Percentiles rank a stretch among this genome's conserved stretches.
Evolutionary conservation across 23 tunicate species (phyloP).

Genomic region (Botrylloides violaceus): DNA sequence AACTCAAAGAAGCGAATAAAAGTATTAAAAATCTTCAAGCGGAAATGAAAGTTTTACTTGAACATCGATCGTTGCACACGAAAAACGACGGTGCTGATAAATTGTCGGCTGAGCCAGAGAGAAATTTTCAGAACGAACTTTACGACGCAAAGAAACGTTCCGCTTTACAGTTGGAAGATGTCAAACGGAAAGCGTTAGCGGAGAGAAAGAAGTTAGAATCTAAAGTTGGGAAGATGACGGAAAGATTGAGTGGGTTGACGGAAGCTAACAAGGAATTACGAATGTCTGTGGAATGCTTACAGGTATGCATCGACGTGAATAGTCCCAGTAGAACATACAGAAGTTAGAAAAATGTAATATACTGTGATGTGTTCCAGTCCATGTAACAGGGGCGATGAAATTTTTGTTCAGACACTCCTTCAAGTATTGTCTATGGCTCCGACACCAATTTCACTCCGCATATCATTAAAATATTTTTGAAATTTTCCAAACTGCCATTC

Average conservation of each 20-base stretch:
- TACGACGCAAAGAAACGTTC: slow-evolving; percentile 24
- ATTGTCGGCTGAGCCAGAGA: neutral
- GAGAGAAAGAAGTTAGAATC: slow-evolving; percentile 25
- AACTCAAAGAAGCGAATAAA: slow-evolving; percentile 43
- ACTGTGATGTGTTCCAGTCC: too few relatives aligned
- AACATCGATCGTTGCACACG: neutral
- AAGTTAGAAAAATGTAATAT: neutral
- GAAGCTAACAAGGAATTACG: slow-evolving; percentile 51
- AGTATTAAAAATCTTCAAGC: slow-evolving; percentile 4
- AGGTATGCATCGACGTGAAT: slow-evolving; percentile 15
- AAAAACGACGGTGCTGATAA: too few relatives aligned
- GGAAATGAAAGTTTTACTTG: neutral
- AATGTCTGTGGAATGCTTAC: slow-evolving; percentile 37
- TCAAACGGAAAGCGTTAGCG: slow-evolving; percentile 20
- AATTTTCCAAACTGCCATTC: too few relatives aligned
- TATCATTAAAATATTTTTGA: too few relatives aligned
- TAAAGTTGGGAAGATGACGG: slow-evolving; percentile 36
- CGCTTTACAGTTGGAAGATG: slow-evolving; percentile 26
- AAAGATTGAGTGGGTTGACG: slow-evolving; percentile 35
- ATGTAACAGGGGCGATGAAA: too few relatives aligned
- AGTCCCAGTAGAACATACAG: neutral
- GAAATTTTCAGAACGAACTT: slow-evolving; percentile 15
- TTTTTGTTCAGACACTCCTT: too few relatives aligned
- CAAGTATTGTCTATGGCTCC: too few relatives aligned
- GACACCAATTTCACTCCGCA: too few relatives aligned